Evolutionary conservation across 2,113 vertebrate species (phyloP).

Genomic region (Cynoglossus semilaevis): DNA sequence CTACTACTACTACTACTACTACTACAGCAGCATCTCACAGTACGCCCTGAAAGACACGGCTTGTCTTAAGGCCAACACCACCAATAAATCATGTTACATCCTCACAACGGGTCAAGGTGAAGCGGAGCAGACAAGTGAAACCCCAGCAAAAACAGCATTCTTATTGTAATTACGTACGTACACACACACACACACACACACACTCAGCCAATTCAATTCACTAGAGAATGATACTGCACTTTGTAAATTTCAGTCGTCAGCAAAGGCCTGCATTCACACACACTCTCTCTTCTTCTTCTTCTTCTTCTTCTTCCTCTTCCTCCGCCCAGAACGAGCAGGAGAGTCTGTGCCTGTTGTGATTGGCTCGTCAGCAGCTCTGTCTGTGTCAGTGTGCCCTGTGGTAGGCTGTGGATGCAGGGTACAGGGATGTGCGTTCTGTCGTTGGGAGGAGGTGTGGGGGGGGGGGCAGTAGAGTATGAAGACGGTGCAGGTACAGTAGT

Average conservation of each 20-base stretch:
- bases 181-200: slow-evolving; percentile 14
- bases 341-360: slow-evolving; percentile 38
- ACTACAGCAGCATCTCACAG: too few species aligned
- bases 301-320: slow-evolving; percentile 2
- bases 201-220: slow-evolving; percentile 40
- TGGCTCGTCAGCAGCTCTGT: slow-evolving; percentile 43
- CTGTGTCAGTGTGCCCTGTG: slow-evolving; percentile 25
- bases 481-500: slow-evolving; percentile 44
- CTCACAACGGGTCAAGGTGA: slow-evolving; percentile 36
- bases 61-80: neutral
- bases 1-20: too few species aligned
- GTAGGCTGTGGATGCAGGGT: slow-evolving; percentile 23
- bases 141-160: slow-evolving; percentile 1
- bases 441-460: slow-evolving; percentile 2
- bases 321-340: slow-evolving; percentile 36
- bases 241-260: slow-evolving; percentile 46
- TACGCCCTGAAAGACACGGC: neutral
- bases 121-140: slow-evolving; percentile 10
- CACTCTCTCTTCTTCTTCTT: slow-evolving; percentile 13
- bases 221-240: slow-evolving; percentile 54
- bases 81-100: slow-evolving; percentile 29
- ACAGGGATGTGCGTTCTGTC: slow-evolving; percentile 27
- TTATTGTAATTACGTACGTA: slow-evolving; percentile 7
- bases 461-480: slow-evolving; percentile 37
- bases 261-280: slow-evolving; percentile 34